Evolutionary conservation across 2,113 vertebrate species (phyloP).

Genomic region (Heteronetta atricapilla): DNA sequence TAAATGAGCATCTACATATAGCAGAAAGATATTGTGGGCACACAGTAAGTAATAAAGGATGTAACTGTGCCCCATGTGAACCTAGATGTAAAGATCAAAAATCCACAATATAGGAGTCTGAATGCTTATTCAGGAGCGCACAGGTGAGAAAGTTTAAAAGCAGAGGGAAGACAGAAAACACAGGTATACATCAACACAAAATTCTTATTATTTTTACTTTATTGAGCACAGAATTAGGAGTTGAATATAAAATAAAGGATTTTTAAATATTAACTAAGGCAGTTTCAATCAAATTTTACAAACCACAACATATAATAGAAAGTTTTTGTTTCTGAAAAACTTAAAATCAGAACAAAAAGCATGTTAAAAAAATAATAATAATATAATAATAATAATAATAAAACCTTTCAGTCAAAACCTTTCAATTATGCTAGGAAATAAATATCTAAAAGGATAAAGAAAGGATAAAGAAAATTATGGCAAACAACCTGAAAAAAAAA

Average conservation of each 20-base stretch:
- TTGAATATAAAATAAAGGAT: neutral
- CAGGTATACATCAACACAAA: neutral
- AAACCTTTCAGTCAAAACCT: neutral
- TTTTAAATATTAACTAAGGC: neutral
- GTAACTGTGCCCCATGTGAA: fast-evolving
- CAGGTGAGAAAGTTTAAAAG: neutral
- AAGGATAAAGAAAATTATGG: neutral
- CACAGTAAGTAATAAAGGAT: neutral
- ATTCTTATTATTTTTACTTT: neutral
- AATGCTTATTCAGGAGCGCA: neutral
- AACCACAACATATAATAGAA: neutral
- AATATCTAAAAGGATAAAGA: neutral
- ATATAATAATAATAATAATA: too few relatives aligned
- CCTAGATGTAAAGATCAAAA: neutral
- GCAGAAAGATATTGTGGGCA: neutral
- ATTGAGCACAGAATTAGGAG: neutral
- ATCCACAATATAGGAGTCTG: neutral
- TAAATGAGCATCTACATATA: neutral
- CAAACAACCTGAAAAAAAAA: neutral
- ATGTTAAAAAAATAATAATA: neutral
- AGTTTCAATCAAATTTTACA: neutral
- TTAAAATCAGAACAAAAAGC: neutral
- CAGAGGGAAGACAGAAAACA: neutral
- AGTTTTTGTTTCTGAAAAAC: neutral
- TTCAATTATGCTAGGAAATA: neutral